phyloP scores from a whole-genome alignment of 2,888 invertebrate species.

The Drosophila picticornis region DNA sequence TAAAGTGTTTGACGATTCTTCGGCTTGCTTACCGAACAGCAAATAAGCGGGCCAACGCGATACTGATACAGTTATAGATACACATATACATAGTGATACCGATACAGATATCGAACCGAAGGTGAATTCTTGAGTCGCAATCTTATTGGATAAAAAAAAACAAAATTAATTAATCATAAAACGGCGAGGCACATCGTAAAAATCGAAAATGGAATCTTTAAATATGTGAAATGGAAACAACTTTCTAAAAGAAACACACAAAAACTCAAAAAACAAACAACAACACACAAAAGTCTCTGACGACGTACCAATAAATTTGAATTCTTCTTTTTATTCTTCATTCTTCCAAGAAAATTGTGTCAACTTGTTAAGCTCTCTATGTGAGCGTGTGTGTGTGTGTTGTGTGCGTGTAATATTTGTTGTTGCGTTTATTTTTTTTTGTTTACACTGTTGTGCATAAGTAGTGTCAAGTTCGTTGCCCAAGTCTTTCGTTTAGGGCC shows the following conservation, averaged over 20 bases:
- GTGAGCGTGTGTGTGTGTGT: constrained; percentile 36
- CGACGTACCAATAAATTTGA: constrained; percentile 66
- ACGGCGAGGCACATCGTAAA: constrained; percentile 28
- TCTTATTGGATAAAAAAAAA: constrained; percentile 40
- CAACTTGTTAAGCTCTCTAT: constrained; percentile 59
- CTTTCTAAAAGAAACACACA: constrained; percentile 70
- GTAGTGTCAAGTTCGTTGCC: constrained; percentile 64
- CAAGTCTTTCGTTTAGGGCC: constrained; percentile 77
- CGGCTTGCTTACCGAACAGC: constrained; percentile 36
- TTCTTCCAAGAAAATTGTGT: constrained; percentile 81
- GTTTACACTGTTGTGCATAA: constrained; percentile 8
- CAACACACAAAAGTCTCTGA: constrained; percentile 34
- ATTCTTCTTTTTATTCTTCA: constrained; percentile 78
- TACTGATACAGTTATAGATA: background rate
- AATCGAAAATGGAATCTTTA: constrained; percentile 76
- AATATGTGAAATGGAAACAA: constrained; percentile 78
- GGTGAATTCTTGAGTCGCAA: constrained; percentile 62
- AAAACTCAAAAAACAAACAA: constrained; percentile 33
- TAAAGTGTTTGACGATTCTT: constrained; percentile 50
- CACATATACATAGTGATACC: background rate
- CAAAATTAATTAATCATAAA: constrained; percentile 61
- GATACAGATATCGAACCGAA: constrained; percentile 19
- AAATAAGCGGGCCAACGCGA: constrained; percentile 45
- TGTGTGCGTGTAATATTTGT: constrained; percentile 9
- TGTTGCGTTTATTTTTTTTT: constrained; percentile 24